A percentile compares a stretch with the other conserved stretches of the same genome.
phyloP scores from a whole-genome alignment of 2,113 vertebrate species.

The Himantopus leucocephalus region DNA sequence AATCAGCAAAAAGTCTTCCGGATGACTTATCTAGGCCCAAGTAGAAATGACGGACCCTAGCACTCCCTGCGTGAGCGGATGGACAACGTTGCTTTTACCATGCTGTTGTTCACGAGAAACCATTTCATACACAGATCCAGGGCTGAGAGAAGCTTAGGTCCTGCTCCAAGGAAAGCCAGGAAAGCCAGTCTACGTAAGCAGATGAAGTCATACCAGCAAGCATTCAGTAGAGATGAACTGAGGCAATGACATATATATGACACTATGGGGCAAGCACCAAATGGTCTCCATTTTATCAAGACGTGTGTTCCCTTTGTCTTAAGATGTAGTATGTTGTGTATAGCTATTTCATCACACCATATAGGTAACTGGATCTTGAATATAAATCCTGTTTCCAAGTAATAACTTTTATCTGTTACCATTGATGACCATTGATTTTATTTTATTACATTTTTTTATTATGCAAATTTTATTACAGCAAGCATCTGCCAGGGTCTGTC shows the following conservation, averaged over 20 bases:
- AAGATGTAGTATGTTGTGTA: neutral
- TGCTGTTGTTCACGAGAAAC: neutral
- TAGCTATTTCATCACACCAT: neutral
- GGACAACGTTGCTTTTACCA: neutral
- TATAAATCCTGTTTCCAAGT: neutral
- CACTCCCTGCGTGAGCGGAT: neutral
- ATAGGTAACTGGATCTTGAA: neutral
- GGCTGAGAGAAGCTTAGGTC: neutral
- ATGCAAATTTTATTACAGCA: neutral
- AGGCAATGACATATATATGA: neutral
- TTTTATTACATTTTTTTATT: too few species aligned
- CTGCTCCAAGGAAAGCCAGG: neutral
- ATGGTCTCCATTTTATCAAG: neutral
- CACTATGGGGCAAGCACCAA: neutral
- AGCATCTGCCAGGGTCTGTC: neutral
- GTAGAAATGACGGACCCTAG: neutral
- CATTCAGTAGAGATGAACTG: neutral
- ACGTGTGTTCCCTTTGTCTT: neutral
- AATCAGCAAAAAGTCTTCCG: neutral
- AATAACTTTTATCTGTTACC: neutral
- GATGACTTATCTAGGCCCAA: neutral
- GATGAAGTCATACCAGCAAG: neutral
- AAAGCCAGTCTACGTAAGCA: neutral
- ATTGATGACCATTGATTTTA: neutral
- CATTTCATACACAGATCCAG: neutral